Conservation (phyloP, 2,113 vertebrate species). For the Rhinolophus ferrumequinum region DNA sequence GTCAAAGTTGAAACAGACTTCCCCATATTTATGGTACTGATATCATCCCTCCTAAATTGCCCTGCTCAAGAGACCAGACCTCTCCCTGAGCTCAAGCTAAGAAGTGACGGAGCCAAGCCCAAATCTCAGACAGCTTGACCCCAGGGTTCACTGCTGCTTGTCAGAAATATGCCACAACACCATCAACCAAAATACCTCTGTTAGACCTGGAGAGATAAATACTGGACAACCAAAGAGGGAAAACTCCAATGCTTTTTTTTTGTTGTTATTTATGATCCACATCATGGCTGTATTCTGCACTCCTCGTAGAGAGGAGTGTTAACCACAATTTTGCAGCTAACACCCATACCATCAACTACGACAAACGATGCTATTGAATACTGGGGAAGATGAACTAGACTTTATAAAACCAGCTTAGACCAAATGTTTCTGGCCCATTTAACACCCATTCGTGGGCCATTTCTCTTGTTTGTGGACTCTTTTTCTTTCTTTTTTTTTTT, state of each 20-base stretch:
- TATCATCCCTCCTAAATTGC: background rate
- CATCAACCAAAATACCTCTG: background rate
- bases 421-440: conserved; percentile 63
- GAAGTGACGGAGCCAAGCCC: background rate
- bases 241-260: background rate
- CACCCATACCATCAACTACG: background rate
- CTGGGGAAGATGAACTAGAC: conserved; percentile 10
- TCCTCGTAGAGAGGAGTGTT: background rate
- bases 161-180: background rate
- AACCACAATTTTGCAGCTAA: background rate
- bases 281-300: background rate
- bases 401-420: conserved; percentile 54
- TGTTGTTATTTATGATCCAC: background rate
- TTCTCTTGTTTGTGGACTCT: conserved; percentile 71
- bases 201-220: background rate
- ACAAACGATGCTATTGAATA: conserved; percentile 22
- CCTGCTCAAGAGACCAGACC: background rate
- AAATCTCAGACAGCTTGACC: background rate
- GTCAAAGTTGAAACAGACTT: background rate
- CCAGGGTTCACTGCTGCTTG: background rate
- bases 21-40: too few relatives aligned
- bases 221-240: background rate
- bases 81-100: background rate
- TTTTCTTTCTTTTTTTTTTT: conserved; percentile 10
- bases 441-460: conserved; percentile 23